These are phyloP conservation scores for Cephus rjabovi DNA, from an alignment of 2,888 invertebrate genomes.

Conservation along the genomic window DNA sequence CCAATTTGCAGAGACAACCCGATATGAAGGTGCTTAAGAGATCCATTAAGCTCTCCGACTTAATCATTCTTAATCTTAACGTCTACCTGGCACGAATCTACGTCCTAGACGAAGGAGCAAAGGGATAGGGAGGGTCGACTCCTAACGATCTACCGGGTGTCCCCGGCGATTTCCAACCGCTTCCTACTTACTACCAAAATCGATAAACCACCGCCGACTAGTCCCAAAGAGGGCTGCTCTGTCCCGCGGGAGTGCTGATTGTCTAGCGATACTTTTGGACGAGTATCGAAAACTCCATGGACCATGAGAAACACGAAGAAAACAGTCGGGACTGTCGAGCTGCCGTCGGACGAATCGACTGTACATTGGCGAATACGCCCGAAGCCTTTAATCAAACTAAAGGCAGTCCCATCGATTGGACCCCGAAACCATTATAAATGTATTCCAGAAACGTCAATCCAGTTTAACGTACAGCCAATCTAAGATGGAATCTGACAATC, in stretches of 20 bases:
- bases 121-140: neutral
- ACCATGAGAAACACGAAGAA: neutral
- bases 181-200: neutral
- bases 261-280: neutral
- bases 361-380: neutral
- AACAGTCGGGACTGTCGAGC: too few species aligned
- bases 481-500: neutral
- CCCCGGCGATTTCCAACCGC: neutral
- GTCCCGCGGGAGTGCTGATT: neutral
- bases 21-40: slow-evolving; percentile 30
- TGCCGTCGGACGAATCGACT: too few species aligned
- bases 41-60: slow-evolving; percentile 48
- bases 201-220: neutral
- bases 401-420: neutral
- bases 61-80: slow-evolving; percentile 33
- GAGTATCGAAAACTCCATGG: neutral
- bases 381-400: neutral
- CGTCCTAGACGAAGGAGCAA: neutral
- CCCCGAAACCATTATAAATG: neutral
- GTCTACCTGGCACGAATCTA: slow-evolving; percentile 1
- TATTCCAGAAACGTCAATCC: neutral
- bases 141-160: neutral
- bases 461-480: neutral
- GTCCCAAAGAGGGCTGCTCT: neutral
- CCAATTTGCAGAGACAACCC: slow-evolving; percentile 36